Evolutionary conservation across 2,113 vertebrate genomes (phyloP).

Genomic region (Delphinus delphis): DNA sequence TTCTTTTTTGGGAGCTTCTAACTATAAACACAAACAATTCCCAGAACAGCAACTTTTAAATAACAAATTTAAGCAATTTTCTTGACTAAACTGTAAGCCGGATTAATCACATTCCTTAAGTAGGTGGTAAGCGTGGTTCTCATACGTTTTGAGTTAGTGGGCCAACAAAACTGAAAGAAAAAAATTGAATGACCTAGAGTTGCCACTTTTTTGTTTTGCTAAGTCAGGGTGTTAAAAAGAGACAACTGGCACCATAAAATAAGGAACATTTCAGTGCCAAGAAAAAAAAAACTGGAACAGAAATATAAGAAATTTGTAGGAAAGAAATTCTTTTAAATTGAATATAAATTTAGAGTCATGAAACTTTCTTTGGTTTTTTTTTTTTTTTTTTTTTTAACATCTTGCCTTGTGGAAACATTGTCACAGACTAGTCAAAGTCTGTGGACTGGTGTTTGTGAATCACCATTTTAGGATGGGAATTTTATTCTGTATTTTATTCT

Average conservation of each 20-base stretch:
- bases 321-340: neutral
- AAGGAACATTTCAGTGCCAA: neutral
- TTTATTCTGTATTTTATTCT: slow-evolving; percentile 28
- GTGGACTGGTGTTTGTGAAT: neutral
- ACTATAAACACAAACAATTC: slow-evolving; percentile 53
- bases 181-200: neutral
- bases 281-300: neutral
- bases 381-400: slow-evolving; percentile 20
- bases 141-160: slow-evolving; percentile 22
- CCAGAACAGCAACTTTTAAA: slow-evolving; percentile 36
- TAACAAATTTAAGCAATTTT: slow-evolving; percentile 46
- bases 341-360: neutral
- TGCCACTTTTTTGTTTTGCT: slow-evolving; percentile 20
- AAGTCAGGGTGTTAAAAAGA: slow-evolving; percentile 32
- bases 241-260: neutral
- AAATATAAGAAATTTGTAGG: slow-evolving; percentile 42
- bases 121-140: slow-evolving; percentile 24
- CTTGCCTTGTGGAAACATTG: slow-evolving; percentile 7
- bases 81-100: neutral
- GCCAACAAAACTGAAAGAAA: slow-evolving; percentile 31
- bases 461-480: neutral
- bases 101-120: slow-evolving; percentile 40
- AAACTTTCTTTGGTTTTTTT: neutral
- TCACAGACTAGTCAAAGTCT: neutral
- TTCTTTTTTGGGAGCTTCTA: neutral